These are phyloP conservation scores for Paramisgurnus dabryanus DNA, from an alignment of 2,113 vertebrate genomes.

Conservation along the genomic window DNA sequence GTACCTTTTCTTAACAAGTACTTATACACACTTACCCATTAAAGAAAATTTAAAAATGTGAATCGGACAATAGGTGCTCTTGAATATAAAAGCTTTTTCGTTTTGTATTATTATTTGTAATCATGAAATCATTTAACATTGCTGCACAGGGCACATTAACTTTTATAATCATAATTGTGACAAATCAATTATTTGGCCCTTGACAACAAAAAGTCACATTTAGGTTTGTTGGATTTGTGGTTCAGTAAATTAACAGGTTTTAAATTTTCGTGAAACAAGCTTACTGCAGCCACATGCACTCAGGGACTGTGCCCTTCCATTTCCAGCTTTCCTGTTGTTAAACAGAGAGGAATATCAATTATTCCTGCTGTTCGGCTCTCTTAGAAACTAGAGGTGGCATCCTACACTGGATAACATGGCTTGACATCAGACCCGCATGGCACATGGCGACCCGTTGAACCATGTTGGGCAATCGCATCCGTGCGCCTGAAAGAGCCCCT, in stretches of 20 bases:
- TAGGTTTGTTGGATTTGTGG: not conserved
- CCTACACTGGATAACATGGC: constrained; percentile 15
- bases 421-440: constrained; percentile 13
- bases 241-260: not conserved
- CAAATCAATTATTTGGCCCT: not conserved
- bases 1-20: too few relatives aligned
- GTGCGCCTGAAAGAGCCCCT: not conserved
- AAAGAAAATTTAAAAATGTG: too few relatives aligned
- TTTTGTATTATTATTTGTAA: not conserved
- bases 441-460: constrained; percentile 26
- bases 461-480: constrained; percentile 18
- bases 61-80: too few relatives aligned
- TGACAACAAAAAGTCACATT: not conserved
- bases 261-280: not conserved
- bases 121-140: not conserved
- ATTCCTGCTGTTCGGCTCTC: constrained; percentile 6
- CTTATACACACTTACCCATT: too few relatives aligned
- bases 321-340: constrained; percentile 8
- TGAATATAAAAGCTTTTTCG: not conserved
- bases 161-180: not conserved
- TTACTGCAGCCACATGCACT: not conserved
- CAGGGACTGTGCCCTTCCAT: not conserved
- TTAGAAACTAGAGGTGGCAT: constrained; percentile 24
- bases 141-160: too few relatives aligned
- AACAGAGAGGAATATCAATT: constrained; percentile 25